Conservation (phyloP, 2,888 invertebrate genomes). For the Elysia crispata region DNA sequence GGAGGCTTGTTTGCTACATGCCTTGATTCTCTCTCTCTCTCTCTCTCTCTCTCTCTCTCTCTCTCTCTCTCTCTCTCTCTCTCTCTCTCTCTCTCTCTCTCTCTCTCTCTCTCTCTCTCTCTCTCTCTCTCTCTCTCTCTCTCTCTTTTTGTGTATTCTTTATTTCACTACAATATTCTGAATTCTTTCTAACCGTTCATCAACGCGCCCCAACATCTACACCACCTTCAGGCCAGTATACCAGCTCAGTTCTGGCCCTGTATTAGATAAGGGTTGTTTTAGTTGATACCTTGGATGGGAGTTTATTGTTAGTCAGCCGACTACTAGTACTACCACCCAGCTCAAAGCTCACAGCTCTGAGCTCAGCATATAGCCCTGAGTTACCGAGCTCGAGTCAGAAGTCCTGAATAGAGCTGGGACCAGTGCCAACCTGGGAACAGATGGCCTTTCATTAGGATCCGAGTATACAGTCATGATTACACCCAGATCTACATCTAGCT, state of each 20-base stretch:
- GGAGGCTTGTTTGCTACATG: neutral
- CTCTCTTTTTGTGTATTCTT: neutral
- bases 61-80: constrained; percentile 16
- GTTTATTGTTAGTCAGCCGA: too few species aligned
- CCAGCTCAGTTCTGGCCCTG: too few species aligned
- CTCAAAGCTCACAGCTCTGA: too few species aligned
- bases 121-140: constrained; percentile 21
- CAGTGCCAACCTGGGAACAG: neutral
- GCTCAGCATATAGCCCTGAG: too few species aligned
- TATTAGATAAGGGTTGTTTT: too few species aligned
- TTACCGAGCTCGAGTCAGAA: neutral
- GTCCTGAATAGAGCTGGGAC: neutral
- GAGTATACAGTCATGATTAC: too few species aligned
- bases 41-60: constrained; percentile 16
- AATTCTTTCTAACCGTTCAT: neutral
- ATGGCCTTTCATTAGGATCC: neutral
- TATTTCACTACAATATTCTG: neutral
- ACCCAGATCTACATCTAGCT: too few species aligned
- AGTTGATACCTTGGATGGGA: too few species aligned
- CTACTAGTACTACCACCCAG: too few species aligned
- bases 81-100: constrained; percentile 6
- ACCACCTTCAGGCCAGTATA: too few species aligned
- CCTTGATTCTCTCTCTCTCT: constrained; percentile 10
- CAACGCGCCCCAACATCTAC: neutral
- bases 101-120: constrained; percentile 5